Percentiles rank a stretch among this genome's conserved stretches.
Conservation (phyloP, 2,888 invertebrate species). For the Beris chalybata region DNA sequence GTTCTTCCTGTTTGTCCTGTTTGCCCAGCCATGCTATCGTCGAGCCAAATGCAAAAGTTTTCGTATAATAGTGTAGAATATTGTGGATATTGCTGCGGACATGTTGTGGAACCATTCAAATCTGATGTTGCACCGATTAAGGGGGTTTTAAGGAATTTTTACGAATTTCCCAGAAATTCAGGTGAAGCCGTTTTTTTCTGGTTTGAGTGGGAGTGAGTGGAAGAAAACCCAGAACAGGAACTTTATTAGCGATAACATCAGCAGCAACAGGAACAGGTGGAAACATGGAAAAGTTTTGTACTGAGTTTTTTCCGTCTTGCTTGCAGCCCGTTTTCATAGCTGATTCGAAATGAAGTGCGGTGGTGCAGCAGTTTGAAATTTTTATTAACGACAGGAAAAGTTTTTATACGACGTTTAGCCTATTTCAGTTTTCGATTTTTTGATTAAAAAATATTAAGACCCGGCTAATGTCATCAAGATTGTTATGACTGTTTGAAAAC, state of each 20-base stretch:
- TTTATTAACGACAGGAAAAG: slow-evolving; percentile 6
- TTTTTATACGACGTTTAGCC: slow-evolving; percentile 22
- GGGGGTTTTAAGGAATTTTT: slow-evolving; percentile 36
- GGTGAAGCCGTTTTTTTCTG: background rate
- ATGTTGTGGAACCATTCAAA: slow-evolving; percentile 42
- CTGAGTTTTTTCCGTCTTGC: no score
- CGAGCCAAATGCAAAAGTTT: slow-evolving; percentile 24
- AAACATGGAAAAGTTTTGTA: background rate
- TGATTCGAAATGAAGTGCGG: background rate
- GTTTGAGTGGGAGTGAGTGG: background rate
- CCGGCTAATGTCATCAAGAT: no score
- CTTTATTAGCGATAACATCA: slow-evolving; percentile 28
- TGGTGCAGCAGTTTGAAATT: background rate
- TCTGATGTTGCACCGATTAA: slow-evolving; percentile 43
- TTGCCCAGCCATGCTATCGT: slow-evolving; percentile 30
- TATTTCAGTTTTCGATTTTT: slow-evolving; percentile 6
- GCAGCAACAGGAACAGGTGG: slow-evolving; percentile 20
- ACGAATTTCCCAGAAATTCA: slow-evolving; percentile 19
- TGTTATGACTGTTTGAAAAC: no score
- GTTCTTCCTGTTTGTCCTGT: slow-evolving; percentile 21
- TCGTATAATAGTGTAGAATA: slow-evolving; percentile 32
- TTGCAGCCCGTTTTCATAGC: no score
- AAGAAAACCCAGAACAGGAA: slow-evolving; percentile 5
- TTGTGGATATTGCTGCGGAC: slow-evolving; percentile 40
- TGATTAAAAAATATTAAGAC: background rate